These are phyloP conservation scores for Pandion haliaetus DNA, from an alignment of 2,113 vertebrate species.

Conservation along the genomic window DNA sequence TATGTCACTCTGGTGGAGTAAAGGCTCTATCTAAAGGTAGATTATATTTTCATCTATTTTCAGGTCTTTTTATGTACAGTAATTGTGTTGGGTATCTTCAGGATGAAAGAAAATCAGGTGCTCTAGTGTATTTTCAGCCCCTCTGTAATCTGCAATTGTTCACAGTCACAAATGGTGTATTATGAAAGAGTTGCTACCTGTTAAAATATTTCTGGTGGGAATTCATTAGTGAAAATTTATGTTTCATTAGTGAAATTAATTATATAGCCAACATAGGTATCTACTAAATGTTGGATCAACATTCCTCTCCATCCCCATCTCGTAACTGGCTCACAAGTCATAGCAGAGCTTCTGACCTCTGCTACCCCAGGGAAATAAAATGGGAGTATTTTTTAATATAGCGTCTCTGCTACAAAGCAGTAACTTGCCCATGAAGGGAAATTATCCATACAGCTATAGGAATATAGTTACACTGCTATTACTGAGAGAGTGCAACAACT, in stretches of 20 bases:
- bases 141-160: neutral
- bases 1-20: neutral
- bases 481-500: neutral
- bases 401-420: neutral
- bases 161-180: neutral
- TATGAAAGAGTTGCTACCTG: neutral
- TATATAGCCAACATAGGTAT: neutral
- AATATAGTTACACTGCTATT: neutral
- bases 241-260: conserved; percentile 20
- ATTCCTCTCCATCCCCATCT: neutral
- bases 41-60: neutral
- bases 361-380: neutral
- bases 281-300: neutral
- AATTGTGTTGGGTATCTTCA: neutral
- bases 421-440: neutral
- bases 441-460: neutral
- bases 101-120: neutral
- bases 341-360: neutral
- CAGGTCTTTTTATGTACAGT: neutral
- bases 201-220: neutral
- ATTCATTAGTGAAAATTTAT: conserved; percentile 5
- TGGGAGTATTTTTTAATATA: neutral
- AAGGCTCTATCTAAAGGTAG: neutral
- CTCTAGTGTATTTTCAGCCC: neutral
- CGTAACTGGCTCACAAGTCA: neutral